These are phyloP conservation scores for Sisyra nigra DNA, from an alignment of 2,888 invertebrate genomes.

Conservation along the genomic window DNA sequence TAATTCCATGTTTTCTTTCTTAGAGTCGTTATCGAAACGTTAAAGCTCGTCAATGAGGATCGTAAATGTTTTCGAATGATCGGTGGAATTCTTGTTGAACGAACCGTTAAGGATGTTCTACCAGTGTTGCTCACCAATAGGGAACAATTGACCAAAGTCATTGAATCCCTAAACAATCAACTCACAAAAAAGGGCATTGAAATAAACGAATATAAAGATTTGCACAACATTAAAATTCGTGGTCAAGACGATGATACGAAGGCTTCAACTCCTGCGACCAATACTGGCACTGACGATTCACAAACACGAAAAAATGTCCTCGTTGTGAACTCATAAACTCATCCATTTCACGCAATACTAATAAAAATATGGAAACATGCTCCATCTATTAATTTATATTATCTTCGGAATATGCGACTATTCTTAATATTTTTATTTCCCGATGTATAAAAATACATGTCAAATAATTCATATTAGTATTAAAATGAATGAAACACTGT, in stretches of 20 bases:
- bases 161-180: constrained; percentile 64
- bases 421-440: no score
- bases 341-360: neutral
- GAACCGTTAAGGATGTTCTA: constrained; percentile 79
- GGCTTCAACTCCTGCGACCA: neutral
- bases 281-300: constrained; percentile 10
- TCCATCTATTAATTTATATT: no score
- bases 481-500: no score
- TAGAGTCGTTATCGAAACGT: constrained; percentile 88
- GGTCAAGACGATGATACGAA: constrained; percentile 37
- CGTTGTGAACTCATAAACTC: constrained; percentile 15
- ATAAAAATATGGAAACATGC: constrained; percentile 1
- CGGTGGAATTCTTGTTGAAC: constrained; percentile 85
- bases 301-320: constrained; percentile 26
- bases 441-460: no score
- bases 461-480: no score
- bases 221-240: constrained; percentile 73
- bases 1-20: neutral
- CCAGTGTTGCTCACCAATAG: constrained; percentile 68
- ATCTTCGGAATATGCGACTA: no score
- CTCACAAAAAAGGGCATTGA: constrained; percentile 74
- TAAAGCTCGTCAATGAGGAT: constrained; percentile 66
- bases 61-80: constrained; percentile 88
- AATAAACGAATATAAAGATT: constrained; percentile 83
- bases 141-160: constrained; percentile 64